Evolutionary conservation across 2,113 vertebrate species (phyloP).

Genomic region (Anguilla rostrata): DNA sequence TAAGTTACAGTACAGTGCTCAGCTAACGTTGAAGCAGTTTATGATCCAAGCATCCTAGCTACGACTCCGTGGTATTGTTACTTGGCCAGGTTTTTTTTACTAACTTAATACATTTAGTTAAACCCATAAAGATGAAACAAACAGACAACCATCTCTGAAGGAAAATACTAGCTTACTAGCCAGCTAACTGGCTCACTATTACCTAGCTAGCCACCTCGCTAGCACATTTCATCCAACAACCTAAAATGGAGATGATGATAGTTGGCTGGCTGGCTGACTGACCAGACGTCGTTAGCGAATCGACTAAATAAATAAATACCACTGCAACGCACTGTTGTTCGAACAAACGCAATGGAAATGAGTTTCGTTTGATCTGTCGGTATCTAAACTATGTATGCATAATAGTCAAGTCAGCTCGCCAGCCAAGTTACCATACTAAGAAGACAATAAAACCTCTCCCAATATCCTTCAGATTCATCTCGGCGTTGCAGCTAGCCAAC

Average conservation of each 20-base stretch:
- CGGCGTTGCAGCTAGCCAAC: not conserved
- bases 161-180: not conserved
- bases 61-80: too few species aligned
- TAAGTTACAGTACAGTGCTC: too few species aligned
- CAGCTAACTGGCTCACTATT: conserved; percentile 26
- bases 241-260: not conserved
- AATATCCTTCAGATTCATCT: not conserved
- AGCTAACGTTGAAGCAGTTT: too few species aligned
- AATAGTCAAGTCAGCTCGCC: not conserved
- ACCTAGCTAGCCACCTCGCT: conserved; percentile 1
- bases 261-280: not conserved
- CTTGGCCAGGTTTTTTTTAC: too few species aligned
- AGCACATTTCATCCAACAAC: conserved; percentile 28
- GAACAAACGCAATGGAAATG: not conserved
- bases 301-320: not conserved
- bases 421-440: not conserved
- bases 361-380: conserved; percentile 3
- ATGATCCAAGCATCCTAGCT: too few species aligned
- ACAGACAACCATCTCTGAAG: not conserved
- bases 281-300: not conserved
- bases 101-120: too few species aligned
- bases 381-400: not conserved
- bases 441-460: conserved; percentile 10
- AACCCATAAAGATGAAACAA: not conserved
- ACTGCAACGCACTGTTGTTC: not conserved